phyloP scores from a whole-genome alignment of 1,140 invertebrate species.

The Drosophila burlai region DNA sequence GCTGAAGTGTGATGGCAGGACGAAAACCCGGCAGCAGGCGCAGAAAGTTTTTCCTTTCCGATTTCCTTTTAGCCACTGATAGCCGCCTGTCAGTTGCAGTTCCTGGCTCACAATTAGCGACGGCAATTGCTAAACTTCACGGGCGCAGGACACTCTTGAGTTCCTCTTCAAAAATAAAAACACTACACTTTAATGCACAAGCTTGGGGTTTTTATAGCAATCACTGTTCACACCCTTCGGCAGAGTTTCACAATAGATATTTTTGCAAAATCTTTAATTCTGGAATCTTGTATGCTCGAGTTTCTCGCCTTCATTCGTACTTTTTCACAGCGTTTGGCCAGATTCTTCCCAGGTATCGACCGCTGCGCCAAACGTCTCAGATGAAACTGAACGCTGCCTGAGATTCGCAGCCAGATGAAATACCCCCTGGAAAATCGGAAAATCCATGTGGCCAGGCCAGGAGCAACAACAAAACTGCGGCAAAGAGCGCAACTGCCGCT shows the following conservation, averaged over 20 bases:
- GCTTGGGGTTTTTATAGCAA: background rate
- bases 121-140: slow-evolving; percentile 30
- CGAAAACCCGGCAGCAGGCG: slow-evolving; percentile 12
- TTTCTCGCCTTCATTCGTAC: slow-evolving; percentile 31
- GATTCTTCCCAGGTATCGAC: slow-evolving; percentile 59
- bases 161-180: background rate
- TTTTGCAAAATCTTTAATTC: slow-evolving; percentile 12
- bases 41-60: slow-evolving; percentile 26
- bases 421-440: slow-evolving; percentile 71
- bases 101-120: slow-evolving; percentile 41
- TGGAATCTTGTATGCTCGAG: background rate
- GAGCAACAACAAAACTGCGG: slow-evolving; percentile 67
- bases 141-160: slow-evolving; percentile 9
- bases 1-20: slow-evolving; percentile 19
- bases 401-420: slow-evolving; percentile 82
- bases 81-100: slow-evolving; percentile 46
- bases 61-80: slow-evolving; percentile 20
- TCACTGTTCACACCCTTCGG: slow-evolving; percentile 2
- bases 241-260: background rate
- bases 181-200: slow-evolving; percentile 12
- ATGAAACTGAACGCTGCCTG: slow-evolving; percentile 79
- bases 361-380: slow-evolving; percentile 83
- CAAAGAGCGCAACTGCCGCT: slow-evolving; percentile 68
- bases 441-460: slow-evolving; percentile 69
- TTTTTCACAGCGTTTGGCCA: slow-evolving; percentile 50